These are phyloP conservation scores for Gonatopus flavifemur DNA, from an alignment of 1,140 invertebrate genomes.

Conservation along the genomic window DNA sequence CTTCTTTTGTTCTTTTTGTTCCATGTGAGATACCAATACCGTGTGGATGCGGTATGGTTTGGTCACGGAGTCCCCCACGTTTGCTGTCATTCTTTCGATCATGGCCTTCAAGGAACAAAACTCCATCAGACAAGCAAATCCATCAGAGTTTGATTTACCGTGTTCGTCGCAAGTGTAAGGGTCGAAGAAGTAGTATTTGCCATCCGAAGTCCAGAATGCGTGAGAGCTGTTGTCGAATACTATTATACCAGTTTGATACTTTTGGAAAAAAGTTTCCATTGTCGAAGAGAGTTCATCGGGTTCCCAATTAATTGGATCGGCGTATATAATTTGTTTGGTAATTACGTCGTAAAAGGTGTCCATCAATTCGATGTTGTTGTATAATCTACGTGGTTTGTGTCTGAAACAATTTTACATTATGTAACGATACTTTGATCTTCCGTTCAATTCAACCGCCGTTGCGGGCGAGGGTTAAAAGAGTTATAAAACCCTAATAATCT, in stretches of 20 bases:
- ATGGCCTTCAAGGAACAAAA: conserved; percentile 30
- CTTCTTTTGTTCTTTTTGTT: conserved; percentile 16
- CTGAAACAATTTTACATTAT: no score
- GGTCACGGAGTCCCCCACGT: conserved; percentile 19
- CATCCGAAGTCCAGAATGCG: conserved; percentile 41
- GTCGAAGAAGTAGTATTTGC: conserved; percentile 45
- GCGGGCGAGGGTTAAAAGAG: no score
- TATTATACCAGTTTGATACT: conserved; percentile 44
- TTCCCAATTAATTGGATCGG: conserved; percentile 32
- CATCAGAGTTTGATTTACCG: conserved; percentile 24
- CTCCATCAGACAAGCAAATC: conserved; percentile 37
- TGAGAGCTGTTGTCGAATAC: conserved; percentile 40
- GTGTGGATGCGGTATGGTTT: conserved; percentile 42
- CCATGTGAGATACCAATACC: conserved; percentile 38
- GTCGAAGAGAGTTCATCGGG: conserved; percentile 21
- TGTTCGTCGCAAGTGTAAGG: conserved; percentile 46
- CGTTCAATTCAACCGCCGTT: no score
- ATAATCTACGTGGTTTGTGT: conserved; percentile 36
- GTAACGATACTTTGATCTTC: no score
- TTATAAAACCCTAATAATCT: no score
- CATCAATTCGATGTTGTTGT: conserved; percentile 39
- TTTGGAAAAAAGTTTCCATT: conserved; percentile 31
- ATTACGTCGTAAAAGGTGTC: conserved; percentile 37
- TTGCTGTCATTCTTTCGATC: conserved; percentile 32
- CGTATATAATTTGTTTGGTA: conserved; percentile 35